phyloP scores from a whole-genome alignment of 1,140 invertebrate genomes.

The Formica selysi region DNA sequence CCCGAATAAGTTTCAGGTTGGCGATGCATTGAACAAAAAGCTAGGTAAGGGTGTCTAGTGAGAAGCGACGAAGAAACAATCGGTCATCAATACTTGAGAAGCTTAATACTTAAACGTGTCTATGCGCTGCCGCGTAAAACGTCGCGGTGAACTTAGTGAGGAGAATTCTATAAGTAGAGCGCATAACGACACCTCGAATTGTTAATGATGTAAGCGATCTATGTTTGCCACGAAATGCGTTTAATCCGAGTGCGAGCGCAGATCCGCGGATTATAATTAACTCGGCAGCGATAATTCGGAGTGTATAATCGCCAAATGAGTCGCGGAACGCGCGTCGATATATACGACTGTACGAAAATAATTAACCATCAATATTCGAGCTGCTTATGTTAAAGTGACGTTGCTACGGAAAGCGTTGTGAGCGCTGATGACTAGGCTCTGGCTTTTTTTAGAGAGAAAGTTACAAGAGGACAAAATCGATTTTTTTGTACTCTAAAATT shows the following conservation, averaged over 20 bases:
- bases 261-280: slow-evolving; percentile 61
- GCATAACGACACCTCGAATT: slow-evolving; percentile 28
- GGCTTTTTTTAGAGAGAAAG: not conserved
- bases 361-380: slow-evolving; percentile 55
- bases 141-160: slow-evolving; percentile 16
- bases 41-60: not conserved
- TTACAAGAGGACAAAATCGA: not conserved
- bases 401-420: not conserved
- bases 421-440: not conserved
- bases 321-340: slow-evolving; percentile 15
- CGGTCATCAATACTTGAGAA: slow-evolving; percentile 32
- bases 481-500: not conserved
- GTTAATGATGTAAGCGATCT: slow-evolving; percentile 62
- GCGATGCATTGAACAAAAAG: slow-evolving; percentile 7
- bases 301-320: slow-evolving; percentile 42
- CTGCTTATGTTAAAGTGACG: not conserved
- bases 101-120: slow-evolving; percentile 42
- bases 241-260: slow-evolving; percentile 48
- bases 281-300: slow-evolving; percentile 40
- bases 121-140: slow-evolving; percentile 33
- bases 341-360: slow-evolving; percentile 38
- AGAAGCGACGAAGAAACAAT: slow-evolving; percentile 25
- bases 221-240: slow-evolving; percentile 58
- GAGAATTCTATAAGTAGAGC: slow-evolving; percentile 35
- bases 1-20: slow-evolving; percentile 2